Evolutionary conservation across 2,113 vertebrate species (phyloP), one percentile per base, ranked within the genome.

Genomic region (Silurus asotus): DNA sequence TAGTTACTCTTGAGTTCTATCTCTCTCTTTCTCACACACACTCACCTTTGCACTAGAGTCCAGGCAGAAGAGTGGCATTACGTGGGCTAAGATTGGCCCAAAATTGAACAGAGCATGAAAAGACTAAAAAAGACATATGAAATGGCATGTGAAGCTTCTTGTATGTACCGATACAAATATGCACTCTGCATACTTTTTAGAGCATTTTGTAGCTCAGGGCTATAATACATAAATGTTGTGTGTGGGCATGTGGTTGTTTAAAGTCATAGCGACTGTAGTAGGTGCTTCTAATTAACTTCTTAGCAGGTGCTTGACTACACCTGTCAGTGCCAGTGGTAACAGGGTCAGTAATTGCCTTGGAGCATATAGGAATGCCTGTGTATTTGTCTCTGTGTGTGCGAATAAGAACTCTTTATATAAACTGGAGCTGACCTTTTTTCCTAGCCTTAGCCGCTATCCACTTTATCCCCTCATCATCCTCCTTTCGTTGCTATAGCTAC

Each of bases 231-330:
- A 80, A 20, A 61, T 79, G 51, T 76, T 65, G 64, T 67, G 62
- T 82, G 81, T 82, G 62, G 23, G 49, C 64, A 55, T 55, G 80
- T 65, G 45, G 51, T 49, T n/a, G 48, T 62, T n/a, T 77, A 77
- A 77, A 28, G 45, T 62, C 28, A 49, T 61, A 64, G 80, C 61
- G 53, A 37, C 37, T 37, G 20, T 58, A 62, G 55, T 49, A 37
- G 58, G 59, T 28, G 23, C 77, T 51, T 76, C 83, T 84, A 77
- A 84, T 84, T 77, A 84, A 84, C 72, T 84, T 84, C 83, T 64
- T 77, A 77, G 83, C 83, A 77, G 83, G 83, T 84, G 83, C 58
- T 84, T 77, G 56, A 51, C n/a, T 77, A 84, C 70, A 84, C 23
- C 70, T 75, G 69, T 84, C 83, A 61, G 56, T 64, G 19, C 72